Evolutionary conservation across 2,888 invertebrate species (phyloP).

Genomic region (Apeira syringaria): DNA sequence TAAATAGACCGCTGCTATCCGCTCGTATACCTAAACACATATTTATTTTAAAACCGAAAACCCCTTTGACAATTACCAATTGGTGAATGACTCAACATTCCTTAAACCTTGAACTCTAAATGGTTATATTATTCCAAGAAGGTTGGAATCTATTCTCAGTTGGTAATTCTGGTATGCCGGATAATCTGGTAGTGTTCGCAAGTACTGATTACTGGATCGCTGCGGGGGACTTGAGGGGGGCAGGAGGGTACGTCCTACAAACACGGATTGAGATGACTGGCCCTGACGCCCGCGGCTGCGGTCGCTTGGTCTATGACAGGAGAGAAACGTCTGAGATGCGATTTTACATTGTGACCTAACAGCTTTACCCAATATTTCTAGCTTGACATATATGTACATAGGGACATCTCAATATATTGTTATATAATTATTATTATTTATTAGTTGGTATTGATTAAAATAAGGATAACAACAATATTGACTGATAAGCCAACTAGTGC

Average conservation of each 20-base stretch:
- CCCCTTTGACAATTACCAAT: constrained; percentile 18
- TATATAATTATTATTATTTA: too few relatives aligned
- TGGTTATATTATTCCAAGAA: constrained; percentile 24
- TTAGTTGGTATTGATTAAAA: too few relatives aligned
- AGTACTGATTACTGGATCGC: constrained; percentile 53
- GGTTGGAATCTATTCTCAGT: constrained; percentile 22
- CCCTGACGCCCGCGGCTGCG: constrained; percentile 54
- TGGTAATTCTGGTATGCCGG: constrained; percentile 15
- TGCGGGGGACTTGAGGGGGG: constrained; percentile 29
- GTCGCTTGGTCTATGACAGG: constrained; percentile 30
- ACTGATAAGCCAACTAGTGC: too few relatives aligned
- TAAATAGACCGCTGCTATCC: too few relatives aligned
- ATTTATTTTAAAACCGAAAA: constrained; percentile 10
- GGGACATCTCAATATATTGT: too few relatives aligned
- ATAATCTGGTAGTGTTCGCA: constrained; percentile 31
- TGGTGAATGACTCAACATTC: constrained; percentile 4
- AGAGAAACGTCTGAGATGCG: constrained; percentile 12
- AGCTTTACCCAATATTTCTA: too few relatives aligned
- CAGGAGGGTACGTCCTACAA: constrained; percentile 47
- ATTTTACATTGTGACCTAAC: too few relatives aligned
- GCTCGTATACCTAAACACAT: constrained; percentile 2
- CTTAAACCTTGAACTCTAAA: constrained; percentile 13
- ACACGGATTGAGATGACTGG: constrained; percentile 64
- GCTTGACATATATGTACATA: too few relatives aligned
- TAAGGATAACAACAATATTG: too few relatives aligned